Evolutionary conservation across 2,797 vertebrate species (phyloP).

Genomic region (Sebastolobus alascanus): DNA sequence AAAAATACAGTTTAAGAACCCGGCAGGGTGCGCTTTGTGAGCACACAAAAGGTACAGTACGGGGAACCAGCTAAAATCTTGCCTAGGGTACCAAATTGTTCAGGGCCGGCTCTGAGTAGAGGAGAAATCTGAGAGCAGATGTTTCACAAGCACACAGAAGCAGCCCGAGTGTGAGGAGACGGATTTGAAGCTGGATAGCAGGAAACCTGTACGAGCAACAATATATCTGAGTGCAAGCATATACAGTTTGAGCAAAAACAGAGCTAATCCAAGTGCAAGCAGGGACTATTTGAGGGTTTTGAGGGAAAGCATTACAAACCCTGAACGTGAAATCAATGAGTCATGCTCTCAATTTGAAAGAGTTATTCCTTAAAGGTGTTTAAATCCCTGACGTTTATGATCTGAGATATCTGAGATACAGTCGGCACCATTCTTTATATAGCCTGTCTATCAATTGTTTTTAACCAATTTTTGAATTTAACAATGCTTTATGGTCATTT

Average conservation of each 20-base stretch:
- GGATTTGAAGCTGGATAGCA: neutral
- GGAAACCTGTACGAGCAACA: neutral
- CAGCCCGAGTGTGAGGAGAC: neutral
- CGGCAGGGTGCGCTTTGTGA: neutral
- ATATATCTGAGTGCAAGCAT: neutral
- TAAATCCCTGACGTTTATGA: neutral
- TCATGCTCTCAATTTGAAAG: neutral
- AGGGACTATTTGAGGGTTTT: neutral
- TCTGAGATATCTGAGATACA: neutral
- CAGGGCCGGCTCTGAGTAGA: neutral
- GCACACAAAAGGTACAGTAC: neutral
- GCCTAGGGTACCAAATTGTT: neutral
- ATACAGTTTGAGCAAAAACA: neutral
- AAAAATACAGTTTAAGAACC: no score
- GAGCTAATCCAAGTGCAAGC: no score
- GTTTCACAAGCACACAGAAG: neutral
- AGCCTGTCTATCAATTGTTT: neutral
- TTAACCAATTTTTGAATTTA: neutral
- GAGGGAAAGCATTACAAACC: neutral
- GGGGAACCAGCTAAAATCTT: neutral
- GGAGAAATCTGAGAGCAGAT: neutral
- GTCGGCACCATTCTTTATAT: neutral
- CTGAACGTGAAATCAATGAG: neutral
- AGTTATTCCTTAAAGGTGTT: neutral
- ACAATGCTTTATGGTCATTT: neutral